Evolutionary conservation across 1,140 invertebrate genomes (phyloP), one percentile per base, ranked within the genome.

Genomic region (Elymnias hypermnestra): DNA sequence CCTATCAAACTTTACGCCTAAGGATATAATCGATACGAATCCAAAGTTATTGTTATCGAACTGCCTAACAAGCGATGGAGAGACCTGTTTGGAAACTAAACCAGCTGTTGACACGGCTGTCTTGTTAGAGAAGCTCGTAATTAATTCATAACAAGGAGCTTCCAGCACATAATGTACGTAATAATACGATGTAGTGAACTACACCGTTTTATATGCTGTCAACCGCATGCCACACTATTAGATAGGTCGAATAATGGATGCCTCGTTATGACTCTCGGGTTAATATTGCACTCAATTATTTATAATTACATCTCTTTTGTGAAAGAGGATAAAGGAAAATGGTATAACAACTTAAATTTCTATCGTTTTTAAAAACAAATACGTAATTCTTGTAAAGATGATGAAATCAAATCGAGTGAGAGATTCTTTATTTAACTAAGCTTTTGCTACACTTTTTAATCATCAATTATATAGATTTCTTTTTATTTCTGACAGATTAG

Each of bases 121-220:
- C 56, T 50, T 53, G 56, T 57, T 62, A 47, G 47, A 25, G 33
- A 29, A 47, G 36, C 58, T 41, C 39, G 51, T 57, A 57, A 62
- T 62, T 57, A 57, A 53, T 61, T 61, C 49, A 49, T 41, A 54
- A 40, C 52, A 52, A 51, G 52, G 48, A 55, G 36, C 41, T 52
- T 21, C 35, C 29, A 44, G 31, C 26, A 58, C 46, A 51, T 51
- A 50, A 43, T 53, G 53, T 47, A 26, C 28, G 48, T 52, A 23
- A 49, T 58, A 49, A 45, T 58, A 26, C 36, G 42, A 26, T 51
- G 41, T 33, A 40, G 17, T 49, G 46, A 23, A 33, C 40, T 23
- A 5, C 12, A 5, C 17, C 9, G 6, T 19, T 23, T 35, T 29
- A 25, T 47, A 37, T 48, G 37, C 48, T 45, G 47, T 37, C 45